Evolutionary conservation across 2,797 vertebrate genomes (phyloP).

Genomic region (Lepilemur ruficaudatus): DNA sequence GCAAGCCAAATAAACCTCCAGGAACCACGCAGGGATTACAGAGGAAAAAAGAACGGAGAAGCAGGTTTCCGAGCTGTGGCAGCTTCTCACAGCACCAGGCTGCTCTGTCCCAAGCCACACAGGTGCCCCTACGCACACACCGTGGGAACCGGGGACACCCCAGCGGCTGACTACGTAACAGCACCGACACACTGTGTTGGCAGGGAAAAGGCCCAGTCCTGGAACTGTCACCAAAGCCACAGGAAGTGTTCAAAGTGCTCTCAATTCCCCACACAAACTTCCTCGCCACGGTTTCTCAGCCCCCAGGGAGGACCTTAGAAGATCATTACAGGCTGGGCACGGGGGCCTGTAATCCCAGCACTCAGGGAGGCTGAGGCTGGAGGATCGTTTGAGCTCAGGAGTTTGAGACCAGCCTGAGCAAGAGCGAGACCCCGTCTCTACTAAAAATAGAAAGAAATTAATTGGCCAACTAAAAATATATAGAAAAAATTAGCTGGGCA

Average conservation of each 20-base stretch:
- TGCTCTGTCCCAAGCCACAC: neutral
- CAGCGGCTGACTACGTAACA: neutral
- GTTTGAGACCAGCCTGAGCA: too few relatives aligned
- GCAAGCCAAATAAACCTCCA: neutral
- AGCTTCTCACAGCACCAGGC: neutral
- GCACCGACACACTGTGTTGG: too few relatives aligned
- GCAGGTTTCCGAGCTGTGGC: conserved; percentile 53
- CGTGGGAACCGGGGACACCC: neutral
- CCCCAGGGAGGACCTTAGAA: neutral
- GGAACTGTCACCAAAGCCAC: neutral
- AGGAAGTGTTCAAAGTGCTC: neutral
- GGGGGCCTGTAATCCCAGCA: too few relatives aligned
- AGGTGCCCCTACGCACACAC: fast-evolving
- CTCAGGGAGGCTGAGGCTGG: neutral
- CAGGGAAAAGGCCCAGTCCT: neutral
- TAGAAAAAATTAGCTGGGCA: too few relatives aligned
- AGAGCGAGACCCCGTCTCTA: too few relatives aligned
- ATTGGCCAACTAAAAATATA: too few relatives aligned
- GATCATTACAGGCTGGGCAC: neutral
- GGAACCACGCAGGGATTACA: neutral
- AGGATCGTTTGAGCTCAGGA: too few relatives aligned
- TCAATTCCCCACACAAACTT: neutral
- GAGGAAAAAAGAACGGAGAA: conserved; percentile 67
- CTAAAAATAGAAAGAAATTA: too few relatives aligned
- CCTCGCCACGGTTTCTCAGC: neutral